phyloP scores from a whole-genome alignment of 2,113 vertebrate genomes.

The Arvicanthis niloticus region DNA sequence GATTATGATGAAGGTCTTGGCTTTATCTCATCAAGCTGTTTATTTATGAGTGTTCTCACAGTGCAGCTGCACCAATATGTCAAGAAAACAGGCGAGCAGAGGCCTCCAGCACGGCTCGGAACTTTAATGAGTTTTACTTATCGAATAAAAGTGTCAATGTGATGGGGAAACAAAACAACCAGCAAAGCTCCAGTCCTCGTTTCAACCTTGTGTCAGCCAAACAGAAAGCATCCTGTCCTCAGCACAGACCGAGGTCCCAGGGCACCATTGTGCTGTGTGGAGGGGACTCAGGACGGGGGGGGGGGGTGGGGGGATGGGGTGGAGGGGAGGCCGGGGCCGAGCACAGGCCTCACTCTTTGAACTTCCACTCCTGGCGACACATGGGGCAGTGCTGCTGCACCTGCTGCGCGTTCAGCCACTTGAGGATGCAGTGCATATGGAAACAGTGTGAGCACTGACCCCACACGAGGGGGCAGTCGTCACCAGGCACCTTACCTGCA shows the following conservation, averaged over 20 bases:
- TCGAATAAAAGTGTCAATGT: slow-evolving; percentile 30
- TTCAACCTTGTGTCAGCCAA: not conserved
- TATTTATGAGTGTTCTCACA: slow-evolving; percentile 58
- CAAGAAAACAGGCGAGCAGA: not conserved
- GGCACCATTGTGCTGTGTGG: rapidly evolving
- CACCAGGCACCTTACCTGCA: slow-evolving; percentile 96
- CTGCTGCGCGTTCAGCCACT: slow-evolving; percentile 98
- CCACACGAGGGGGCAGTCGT: slow-evolving; percentile 98
- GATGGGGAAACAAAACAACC: not conserved
- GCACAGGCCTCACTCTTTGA: slow-evolving; percentile 91
- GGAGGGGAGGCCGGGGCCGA: not conserved
- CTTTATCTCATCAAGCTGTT: not conserved
- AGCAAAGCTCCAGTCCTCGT: not conserved
- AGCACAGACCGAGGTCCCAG: not conserved
- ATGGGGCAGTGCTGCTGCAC: slow-evolving; percentile 99
- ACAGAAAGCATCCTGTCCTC: not conserved
- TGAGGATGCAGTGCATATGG: slow-evolving; percentile 99
- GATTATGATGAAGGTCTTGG: too few species aligned
- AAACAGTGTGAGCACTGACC: slow-evolving; percentile 99
- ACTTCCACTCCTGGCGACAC: slow-evolving; percentile 99
- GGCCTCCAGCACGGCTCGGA: slow-evolving; percentile 26
- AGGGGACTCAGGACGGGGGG: not conserved
- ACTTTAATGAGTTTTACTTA: slow-evolving; percentile 61
- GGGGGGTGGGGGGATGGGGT: not conserved
- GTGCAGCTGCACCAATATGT: not conserved